Base-by-base conservation (phyloP, 2,888 invertebrate genomes). In the Steinernema carpocapsae region DNA sequence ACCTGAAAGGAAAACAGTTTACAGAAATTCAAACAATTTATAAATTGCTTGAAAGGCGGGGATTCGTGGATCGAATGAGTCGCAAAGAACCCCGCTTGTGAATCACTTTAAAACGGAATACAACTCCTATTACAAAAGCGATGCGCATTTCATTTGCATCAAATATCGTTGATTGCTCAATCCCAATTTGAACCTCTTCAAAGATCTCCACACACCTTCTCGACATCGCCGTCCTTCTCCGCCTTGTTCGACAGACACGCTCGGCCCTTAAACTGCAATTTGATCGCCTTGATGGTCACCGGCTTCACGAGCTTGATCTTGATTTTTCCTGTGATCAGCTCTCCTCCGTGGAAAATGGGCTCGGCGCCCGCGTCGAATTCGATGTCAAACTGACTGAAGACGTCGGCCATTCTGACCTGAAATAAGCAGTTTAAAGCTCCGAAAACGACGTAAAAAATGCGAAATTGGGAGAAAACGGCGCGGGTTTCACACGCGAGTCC, bases 291-390 rank as follows among this genome's bases (percentile, higher is more conserved):
- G 70, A 82, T 79, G 22, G 76, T 78, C 22, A 77, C 75, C 6
- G 79, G 72, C 42, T 82, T 37, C 43, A 74, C 76, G 24, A 82
- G 71, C 64, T 78, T 70, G 26, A 82, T 76, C 64, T 75, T 76
- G 70, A 82, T 42, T 14, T 22, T 26, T 10, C 82, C 82, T 29
- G 76, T 77, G 48, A 82, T 74, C 29, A 74, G 74, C 48, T 84
- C 83, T 24, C 83, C 83, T 29, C 81, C 80, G 70, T 76, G 76
- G 64, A 82, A 83, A 46, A 83, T 51, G 42, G 81, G 79, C 32
- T 75, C 71, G 3, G n/a, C 51, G 6, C 77, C 82, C 19, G 76
- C 76, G 64, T 80, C 80, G 52, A 83, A 78, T 22, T 76, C 77
- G 51, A 82, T 77, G 43, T 77, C 78, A 72, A 82, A 82, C 19